A percentile compares a stretch with the other conserved stretches of the same genome.
Conservation (phyloP, 2,797 vertebrate species). For the Hapalemur alaotrensis region DNA sequence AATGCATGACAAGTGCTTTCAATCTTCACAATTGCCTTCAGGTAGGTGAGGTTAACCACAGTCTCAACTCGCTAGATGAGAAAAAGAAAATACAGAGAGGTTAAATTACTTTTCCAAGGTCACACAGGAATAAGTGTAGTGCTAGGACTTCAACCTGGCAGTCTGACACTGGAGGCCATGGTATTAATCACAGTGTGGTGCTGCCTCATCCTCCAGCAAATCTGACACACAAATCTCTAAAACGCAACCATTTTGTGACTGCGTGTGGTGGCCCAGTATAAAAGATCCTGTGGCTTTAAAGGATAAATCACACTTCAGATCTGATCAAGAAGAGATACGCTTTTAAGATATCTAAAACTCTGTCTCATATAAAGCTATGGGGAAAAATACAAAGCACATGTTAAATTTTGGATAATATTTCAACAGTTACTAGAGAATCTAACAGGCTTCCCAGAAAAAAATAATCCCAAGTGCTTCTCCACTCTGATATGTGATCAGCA, state of each 20-base stretch:
- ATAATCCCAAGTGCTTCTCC: background rate
- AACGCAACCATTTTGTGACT: background rate
- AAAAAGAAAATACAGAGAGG: slow-evolving; percentile 42
- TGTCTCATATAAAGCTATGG: background rate
- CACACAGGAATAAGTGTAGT: background rate
- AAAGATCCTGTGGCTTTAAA: background rate
- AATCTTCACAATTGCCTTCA: background rate
- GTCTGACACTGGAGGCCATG: background rate
- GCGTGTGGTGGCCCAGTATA: background rate
- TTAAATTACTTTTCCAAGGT: background rate
- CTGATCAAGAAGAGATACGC: background rate
- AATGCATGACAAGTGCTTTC: background rate
- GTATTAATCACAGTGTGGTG: background rate
- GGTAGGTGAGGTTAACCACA: slow-evolving; percentile 28
- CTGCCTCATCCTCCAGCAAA: background rate
- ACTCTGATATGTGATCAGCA: background rate
- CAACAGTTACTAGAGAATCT: background rate
- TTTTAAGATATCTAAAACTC: background rate
- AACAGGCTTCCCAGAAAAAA: background rate
- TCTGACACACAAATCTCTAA: background rate
- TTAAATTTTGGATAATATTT: slow-evolving; percentile 19
- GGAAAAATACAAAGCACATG: background rate
- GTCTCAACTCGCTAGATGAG: slow-evolving; percentile 12
- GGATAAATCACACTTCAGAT: background rate
- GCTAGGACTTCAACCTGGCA: background rate